These are phyloP conservation scores for Semnornis frantzii DNA, from an alignment of 2,113 vertebrate species.

Conservation along the genomic window DNA sequence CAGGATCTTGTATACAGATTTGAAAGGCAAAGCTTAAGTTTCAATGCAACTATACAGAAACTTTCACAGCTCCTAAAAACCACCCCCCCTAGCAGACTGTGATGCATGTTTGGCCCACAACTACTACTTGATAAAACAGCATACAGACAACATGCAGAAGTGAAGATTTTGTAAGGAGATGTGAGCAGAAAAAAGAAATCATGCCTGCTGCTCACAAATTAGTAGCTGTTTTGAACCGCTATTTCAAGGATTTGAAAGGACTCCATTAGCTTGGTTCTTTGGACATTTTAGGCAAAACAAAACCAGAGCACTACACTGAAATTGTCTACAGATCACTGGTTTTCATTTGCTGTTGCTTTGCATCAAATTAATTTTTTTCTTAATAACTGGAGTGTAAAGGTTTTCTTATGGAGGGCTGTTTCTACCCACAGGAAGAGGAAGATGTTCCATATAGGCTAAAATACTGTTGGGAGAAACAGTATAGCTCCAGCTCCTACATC, in stretches of 20 bases:
- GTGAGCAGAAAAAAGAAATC: background rate
- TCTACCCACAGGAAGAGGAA: background rate
- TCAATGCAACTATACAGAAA: background rate
- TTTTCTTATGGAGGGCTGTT: background rate
- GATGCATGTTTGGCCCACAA: background rate
- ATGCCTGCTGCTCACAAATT: background rate
- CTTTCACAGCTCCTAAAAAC: background rate
- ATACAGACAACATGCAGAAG: background rate
- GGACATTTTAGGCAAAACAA: background rate
- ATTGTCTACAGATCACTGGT: background rate
- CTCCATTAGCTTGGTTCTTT: background rate
- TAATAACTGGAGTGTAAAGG: background rate
- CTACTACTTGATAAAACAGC: background rate
- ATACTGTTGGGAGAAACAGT: background rate
- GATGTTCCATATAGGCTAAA: background rate
- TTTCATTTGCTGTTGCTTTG: background rate
- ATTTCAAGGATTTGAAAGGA: background rate
- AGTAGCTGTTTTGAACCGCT: background rate
- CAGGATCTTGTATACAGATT: background rate
- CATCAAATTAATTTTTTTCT: background rate
- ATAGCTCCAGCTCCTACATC: background rate
- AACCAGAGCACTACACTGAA: background rate
- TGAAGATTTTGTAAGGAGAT: background rate
- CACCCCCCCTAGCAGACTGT: background rate
- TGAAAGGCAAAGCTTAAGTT: background rate